Evolutionary conservation across 1,140 invertebrate species (phyloP), one percentile per base, ranked within the genome.

Genomic region (Vollenhovia emeryi): DNA sequence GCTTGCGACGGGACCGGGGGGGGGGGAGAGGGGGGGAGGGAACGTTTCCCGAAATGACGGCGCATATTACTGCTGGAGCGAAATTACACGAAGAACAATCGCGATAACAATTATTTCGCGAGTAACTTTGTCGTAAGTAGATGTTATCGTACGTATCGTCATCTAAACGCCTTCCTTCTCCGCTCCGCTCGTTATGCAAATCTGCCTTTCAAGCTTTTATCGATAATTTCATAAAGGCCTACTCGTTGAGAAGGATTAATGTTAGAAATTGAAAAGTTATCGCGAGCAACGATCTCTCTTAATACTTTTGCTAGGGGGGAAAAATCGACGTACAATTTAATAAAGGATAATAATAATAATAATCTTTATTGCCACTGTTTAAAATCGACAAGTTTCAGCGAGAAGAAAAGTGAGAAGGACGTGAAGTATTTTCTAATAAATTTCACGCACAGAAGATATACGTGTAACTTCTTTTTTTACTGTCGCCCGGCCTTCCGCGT

Each of bases 381-480:
- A 33, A 30, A 60, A 60, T 59, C 0, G 21, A 59, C 27, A 59
- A 27, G 13, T 60, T 59, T 60, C 21, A 59, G 24, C 13, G 15
- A 13, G 8, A 55, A 9, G 18, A 30, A 30, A 18, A 59, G 3
- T 8, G 27, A n/a, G 15, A 60, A 7, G 18, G 18, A 30, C 18
- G 27, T 7, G 7, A 55, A 36, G 24, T 24, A 55, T 24, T 36
- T 74, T 52, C 21, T 8, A 24, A 73, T 36, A 36, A 52, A 55
- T 55, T n/a, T 30, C 69, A n/a, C 52, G 1, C n/a, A 50, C 8
- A n/a, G n/a, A n/a, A n/a, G n/a, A n/a, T n/a, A n/a, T n/a, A n/a
- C 27, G 3, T 18, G 13, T 15, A 24, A 30, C 6, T n/a, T 48
- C 57, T 50, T n/a, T 68, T 86, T 75, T 68, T 86, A 33, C 43